Base-by-base conservation (phyloP, 2,113 vertebrate genomes). In the Tragelaphus buxtoni region DNA sequence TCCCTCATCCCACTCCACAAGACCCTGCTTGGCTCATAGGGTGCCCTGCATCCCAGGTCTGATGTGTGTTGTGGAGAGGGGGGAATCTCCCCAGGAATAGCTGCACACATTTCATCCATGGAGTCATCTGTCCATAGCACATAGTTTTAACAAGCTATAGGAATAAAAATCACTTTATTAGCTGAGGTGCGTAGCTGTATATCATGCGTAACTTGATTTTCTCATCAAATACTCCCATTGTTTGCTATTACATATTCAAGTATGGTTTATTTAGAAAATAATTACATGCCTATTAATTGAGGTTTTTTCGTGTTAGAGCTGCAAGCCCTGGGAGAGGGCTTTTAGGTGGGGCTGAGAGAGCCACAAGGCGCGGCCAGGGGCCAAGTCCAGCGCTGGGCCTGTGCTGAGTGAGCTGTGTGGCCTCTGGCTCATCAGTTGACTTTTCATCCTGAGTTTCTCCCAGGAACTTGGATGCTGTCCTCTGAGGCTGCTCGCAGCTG, bases 131-230 rank as follows among this genome's bases (percentile, higher is more conserved):
- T 95, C 72, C 80, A 89, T 17, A 80, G 72, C 26, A n/a, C 53
- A 9, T 35, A 7, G 87, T 69, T 93, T 88, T 91, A 72, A 69
- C 42, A 84, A 91, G 93, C 87, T 63, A 65, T 28, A 61, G 90
- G 92, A 97, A 79, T 49, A 51, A 90, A 82, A 96, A 76, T 81
- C 72, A 86, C 94, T 97, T 94, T 84, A 90, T 90, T 95, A 92
- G 86, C 79, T 17, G 30, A 91, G 79, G 91, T 24, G 12, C 72
- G 5, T 13, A 84, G 86, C 80, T 94, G 32, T 92, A n/a, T 89
- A 94, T 94, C 89, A 92, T 82, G 88, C 55, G 72, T 91, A 95
- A 97, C 90, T 96, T 76, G 93, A 87, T 97, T 96, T 97, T 88
- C 94, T 94, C 80, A 77, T 91, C 92, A 88, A 65, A 72, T 83